Evolutionary conservation across 2,797 vertebrate species (phyloP).

Genomic region (Mormyrus hasselquistii): DNA sequence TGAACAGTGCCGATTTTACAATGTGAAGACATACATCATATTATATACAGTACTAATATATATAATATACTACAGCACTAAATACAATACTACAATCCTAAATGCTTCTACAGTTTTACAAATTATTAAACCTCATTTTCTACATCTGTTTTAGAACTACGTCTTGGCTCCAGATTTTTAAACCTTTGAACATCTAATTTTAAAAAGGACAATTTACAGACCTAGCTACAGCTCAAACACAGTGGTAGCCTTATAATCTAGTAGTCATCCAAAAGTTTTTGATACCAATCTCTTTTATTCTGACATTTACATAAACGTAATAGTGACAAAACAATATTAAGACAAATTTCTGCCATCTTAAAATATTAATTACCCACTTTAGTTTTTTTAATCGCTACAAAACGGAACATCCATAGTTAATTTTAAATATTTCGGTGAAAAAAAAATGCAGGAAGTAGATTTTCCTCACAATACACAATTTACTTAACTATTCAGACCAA

Average conservation of each 20-base stretch:
- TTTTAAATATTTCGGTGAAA: not conserved
- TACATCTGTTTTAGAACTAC: not conserved
- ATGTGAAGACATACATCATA: not conserved
- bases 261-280: not conserved
- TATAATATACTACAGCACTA: not conserved
- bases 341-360: not conserved
- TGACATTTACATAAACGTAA: not conserved
- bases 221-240: not conserved
- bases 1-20: not conserved
- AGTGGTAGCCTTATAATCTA: not conserved
- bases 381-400: not conserved
- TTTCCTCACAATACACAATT: not conserved
- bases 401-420: not conserved
- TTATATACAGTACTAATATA: not conserved
- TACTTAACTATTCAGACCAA: not conserved
- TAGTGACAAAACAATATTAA: not conserved
- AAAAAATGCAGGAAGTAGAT: not conserved
- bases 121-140: not conserved
- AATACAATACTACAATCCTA: not conserved
- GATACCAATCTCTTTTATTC: not conserved
- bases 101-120: not conserved
- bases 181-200: not conserved
- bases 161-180: not conserved
- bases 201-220: not conserved
- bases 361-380: not conserved